Evolutionary conservation across 1,140 invertebrate species (phyloP).

Genomic region (Druon quercuslanigerum): DNA sequence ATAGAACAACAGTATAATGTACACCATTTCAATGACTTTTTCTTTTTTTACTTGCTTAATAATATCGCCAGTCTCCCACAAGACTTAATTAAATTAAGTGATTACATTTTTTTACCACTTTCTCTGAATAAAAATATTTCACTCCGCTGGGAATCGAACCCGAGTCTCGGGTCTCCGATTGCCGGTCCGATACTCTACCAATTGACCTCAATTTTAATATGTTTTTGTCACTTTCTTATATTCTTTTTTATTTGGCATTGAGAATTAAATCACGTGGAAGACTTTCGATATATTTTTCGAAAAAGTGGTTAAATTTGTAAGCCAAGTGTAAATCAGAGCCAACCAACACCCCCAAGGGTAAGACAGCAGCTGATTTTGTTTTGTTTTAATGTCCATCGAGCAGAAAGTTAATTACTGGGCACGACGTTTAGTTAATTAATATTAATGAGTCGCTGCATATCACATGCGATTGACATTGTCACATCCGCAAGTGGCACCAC

Average conservation of each 20-base stretch:
- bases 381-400: conserved; percentile 36
- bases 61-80: not conserved
- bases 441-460: conserved; percentile 55
- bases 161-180: too few species aligned
- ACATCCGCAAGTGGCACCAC: conserved; percentile 58
- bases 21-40: not conserved
- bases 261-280: conserved; percentile 43
- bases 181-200: too few species aligned
- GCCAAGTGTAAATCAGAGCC: conserved; percentile 65
- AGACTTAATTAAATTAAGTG: not conserved
- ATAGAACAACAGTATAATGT: conserved; percentile 14
- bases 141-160: too few species aligned
- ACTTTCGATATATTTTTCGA: not conserved
- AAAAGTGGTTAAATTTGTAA: conserved; percentile 45
- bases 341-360: conserved; percentile 67
- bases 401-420: conserved; percentile 62
- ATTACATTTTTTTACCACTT: not conserved
- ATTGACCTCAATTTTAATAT: too few species aligned
- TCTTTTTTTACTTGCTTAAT: not conserved
- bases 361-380: conserved; percentile 63
- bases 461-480: conserved; percentile 64
- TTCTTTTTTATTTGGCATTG: not conserved
- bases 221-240: too few species aligned
- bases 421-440: conserved; percentile 53
- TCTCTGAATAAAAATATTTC: not conserved